Conservation (phyloP, 2,888 invertebrate genomes). For the Oegoconia quadripuncta region DNA sequence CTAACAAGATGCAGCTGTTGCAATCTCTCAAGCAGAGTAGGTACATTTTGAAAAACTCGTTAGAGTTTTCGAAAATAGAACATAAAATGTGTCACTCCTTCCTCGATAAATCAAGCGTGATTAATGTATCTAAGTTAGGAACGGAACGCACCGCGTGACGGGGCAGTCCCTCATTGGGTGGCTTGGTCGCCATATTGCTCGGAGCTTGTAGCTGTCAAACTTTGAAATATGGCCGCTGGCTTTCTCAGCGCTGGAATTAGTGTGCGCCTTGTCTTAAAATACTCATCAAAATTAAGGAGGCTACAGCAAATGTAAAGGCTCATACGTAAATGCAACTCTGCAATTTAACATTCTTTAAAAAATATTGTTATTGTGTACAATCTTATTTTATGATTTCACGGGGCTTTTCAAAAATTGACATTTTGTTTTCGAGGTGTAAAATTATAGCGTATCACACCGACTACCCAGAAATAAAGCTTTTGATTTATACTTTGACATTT, state of each 20-base stretch:
- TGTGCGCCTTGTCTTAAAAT: conserved; percentile 69
- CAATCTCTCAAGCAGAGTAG: conserved; percentile 51
- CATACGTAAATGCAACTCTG: conserved; percentile 29
- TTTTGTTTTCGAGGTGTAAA: conserved; percentile 66
- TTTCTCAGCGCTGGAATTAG: conserved; percentile 59
- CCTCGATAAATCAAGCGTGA: conserved; percentile 74
- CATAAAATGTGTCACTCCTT: conserved; percentile 78
- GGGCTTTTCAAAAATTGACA: conserved; percentile 49
- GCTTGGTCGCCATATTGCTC: conserved; percentile 76
- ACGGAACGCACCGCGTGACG: conserved; percentile 68
- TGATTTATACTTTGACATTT: conserved; percentile 70
- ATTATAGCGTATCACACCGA: conserved; percentile 46
- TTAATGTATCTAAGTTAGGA: conserved; percentile 69
- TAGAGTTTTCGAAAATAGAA: conserved; percentile 75
- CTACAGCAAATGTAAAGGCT: conserved; percentile 41
- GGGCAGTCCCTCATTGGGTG: conserved; percentile 75
- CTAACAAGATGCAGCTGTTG: conserved; percentile 78
- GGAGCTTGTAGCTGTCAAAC: conserved; percentile 76
- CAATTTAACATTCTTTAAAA: conserved; percentile 7
- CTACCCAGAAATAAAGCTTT: conserved; percentile 47
- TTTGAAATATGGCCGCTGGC: conserved; percentile 71
- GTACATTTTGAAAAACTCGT: conserved; percentile 73
- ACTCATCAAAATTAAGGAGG: conserved; percentile 53
- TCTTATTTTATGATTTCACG: conserved; percentile 40
- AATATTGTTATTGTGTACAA: conserved; percentile 18